These are phyloP conservation scores for Antrozous pallidus DNA, from an alignment of 2,797 vertebrate species.

Conservation along the genomic window DNA sequence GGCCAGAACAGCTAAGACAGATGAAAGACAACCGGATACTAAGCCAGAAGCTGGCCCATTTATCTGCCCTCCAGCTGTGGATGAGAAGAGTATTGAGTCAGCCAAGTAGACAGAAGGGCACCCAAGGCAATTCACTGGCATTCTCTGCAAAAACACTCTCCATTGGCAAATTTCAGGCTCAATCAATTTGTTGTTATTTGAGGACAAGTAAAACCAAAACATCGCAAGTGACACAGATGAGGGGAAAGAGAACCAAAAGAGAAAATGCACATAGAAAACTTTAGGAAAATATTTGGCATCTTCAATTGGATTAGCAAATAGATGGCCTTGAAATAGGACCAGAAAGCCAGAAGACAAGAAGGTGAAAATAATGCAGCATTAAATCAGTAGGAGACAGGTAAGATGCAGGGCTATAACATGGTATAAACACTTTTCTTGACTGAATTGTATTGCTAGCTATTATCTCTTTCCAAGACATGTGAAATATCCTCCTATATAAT, in stretches of 20 bases:
- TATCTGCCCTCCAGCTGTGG: not conserved
- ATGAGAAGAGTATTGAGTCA: not conserved
- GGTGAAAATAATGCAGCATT: not conserved
- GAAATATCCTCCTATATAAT: not conserved
- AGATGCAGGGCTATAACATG: not conserved
- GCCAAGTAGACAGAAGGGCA: conserved; percentile 4
- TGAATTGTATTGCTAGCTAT: not conserved
- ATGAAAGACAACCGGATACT: not conserved
- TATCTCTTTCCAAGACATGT: not conserved
- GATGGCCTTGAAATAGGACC: not conserved
- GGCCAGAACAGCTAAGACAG: not conserved
- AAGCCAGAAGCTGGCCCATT: not conserved
- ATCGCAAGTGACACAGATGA: not conserved
- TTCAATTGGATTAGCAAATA: not conserved
- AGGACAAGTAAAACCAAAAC: conserved; percentile 30
- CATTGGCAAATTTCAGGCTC: not conserved
- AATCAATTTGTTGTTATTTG: conserved; percentile 2
- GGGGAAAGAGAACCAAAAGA: not conserved
- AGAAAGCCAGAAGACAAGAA: not conserved
- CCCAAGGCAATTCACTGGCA: not conserved
- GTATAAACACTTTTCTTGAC: not conserved
- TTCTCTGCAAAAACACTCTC: not conserved
- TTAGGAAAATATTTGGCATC: not conserved
- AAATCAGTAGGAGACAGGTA: not conserved
- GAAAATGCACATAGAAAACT: not conserved